These are phyloP conservation scores for Vireo griseus DNA, from an alignment of 2,797 vertebrate species.

Conservation along the genomic window DNA sequence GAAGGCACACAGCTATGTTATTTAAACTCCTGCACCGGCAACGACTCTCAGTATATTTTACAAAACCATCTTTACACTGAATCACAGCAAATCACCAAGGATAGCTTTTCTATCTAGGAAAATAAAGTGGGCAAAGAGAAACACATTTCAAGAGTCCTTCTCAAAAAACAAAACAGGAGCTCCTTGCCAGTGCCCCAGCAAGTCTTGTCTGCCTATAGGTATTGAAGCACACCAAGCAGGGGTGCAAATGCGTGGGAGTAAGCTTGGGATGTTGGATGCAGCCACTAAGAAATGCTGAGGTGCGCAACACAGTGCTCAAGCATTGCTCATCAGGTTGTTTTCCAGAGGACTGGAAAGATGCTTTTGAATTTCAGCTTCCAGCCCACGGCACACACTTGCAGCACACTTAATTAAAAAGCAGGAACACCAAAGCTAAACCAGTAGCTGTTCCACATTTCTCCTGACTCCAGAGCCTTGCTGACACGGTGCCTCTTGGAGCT, in stretches of 20 bases:
- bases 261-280: neutral
- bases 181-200: neutral
- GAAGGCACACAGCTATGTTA: neutral
- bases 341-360: neutral
- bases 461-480: neutral
- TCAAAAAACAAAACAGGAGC: neutral
- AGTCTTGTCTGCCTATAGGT: neutral
- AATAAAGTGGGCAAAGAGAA: neutral
- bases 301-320: neutral
- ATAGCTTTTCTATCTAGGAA: neutral
- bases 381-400: neutral
- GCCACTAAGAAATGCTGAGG: neutral
- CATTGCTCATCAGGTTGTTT: neutral
- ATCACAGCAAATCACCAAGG: neutral
- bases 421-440: neutral
- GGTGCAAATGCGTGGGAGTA: neutral
- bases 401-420: neutral
- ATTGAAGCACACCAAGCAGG: accelerated
- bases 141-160: neutral
- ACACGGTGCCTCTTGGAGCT: neutral
- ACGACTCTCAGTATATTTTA: neutral
- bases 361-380: neutral
- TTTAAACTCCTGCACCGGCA: neutral
- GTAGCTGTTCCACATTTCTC: neutral
- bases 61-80: neutral